These are phyloP conservation scores for Atta cephalotes DNA, from an alignment of 1,140 invertebrate species.

Conservation along the genomic window DNA sequence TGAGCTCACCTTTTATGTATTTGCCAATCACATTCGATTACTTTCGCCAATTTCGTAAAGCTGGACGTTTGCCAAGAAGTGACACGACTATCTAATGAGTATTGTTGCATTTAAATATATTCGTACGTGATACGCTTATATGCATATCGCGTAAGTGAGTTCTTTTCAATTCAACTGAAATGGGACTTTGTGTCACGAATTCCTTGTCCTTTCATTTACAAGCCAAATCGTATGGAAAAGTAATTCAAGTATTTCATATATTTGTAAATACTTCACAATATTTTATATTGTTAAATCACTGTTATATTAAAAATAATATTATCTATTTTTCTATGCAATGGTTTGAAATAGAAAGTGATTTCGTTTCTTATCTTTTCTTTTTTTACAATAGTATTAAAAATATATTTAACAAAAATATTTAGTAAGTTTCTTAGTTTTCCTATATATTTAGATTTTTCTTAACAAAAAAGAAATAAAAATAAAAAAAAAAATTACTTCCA, in stretches of 20 bases:
- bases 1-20: constrained; percentile 14
- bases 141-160: constrained; percentile 46
- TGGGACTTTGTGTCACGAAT: constrained; percentile 34
- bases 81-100: constrained; percentile 52
- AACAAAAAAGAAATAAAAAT: not conserved
- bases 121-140: constrained; percentile 50
- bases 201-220: constrained; percentile 4
- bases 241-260: not conserved
- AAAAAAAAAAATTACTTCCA: not conserved
- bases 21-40: constrained; percentile 30
- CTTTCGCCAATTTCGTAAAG: constrained; percentile 73
- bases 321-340: no score
- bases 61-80: constrained; percentile 65
- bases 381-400: not conserved
- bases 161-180: constrained; percentile 56
- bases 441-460: not conserved
- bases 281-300: constrained; percentile 1
- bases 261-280: not conserved
- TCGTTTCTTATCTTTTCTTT: no score
- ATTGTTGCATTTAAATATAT: constrained; percentile 38
- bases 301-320: not conserved
- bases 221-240: not conserved
- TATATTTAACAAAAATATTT: constrained; percentile 29
- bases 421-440: not conserved
- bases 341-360: no score